Percentiles rank a stretch among this genome's conserved stretches.
Conservation (phyloP, 2,797 vertebrate species). For the Microctenopoma lineatum region DNA sequence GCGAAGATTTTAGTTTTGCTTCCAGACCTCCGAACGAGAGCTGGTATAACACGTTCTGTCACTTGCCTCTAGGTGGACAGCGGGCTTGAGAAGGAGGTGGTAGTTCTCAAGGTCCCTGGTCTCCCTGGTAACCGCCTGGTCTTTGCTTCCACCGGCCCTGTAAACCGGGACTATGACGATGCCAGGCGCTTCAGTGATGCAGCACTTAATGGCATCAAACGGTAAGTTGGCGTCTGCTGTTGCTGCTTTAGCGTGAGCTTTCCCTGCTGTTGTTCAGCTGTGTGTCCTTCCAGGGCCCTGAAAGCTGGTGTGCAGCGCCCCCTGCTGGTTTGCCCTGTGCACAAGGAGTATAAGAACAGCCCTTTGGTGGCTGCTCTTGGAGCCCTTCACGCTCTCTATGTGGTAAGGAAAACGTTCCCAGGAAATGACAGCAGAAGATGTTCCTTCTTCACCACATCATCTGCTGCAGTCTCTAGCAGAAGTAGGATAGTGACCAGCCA, state of each 20-base stretch:
- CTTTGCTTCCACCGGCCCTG: conserved; percentile 83
- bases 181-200: conserved; percentile 84
- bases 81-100: conserved; percentile 78
- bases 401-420: conserved; percentile 68
- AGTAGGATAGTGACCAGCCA: too few species aligned
- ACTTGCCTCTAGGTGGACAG: conserved; percentile 77
- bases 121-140: conserved; percentile 84
- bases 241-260: neutral
- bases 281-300: conserved; percentile 74
- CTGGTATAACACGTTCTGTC: neutral
- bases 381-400: conserved; percentile 85
- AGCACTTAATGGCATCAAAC: conserved; percentile 79
- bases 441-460: too few species aligned
- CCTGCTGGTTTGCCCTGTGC: conserved; percentile 83
- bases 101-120: conserved; percentile 79
- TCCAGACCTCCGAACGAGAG: neutral
- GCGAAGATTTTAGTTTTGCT: neutral
- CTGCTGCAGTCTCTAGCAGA: too few species aligned
- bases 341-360: conserved; percentile 76
- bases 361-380: conserved; percentile 80
- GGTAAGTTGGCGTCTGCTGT: conserved; percentile 63
- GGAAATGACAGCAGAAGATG: too few species aligned
- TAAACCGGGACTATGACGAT: conserved; percentile 87
- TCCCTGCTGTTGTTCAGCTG: neutral
- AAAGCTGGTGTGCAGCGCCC: conserved; percentile 85